Conservation (phyloP, 1,140 invertebrate species). For the Cyclina sinensis region DNA sequence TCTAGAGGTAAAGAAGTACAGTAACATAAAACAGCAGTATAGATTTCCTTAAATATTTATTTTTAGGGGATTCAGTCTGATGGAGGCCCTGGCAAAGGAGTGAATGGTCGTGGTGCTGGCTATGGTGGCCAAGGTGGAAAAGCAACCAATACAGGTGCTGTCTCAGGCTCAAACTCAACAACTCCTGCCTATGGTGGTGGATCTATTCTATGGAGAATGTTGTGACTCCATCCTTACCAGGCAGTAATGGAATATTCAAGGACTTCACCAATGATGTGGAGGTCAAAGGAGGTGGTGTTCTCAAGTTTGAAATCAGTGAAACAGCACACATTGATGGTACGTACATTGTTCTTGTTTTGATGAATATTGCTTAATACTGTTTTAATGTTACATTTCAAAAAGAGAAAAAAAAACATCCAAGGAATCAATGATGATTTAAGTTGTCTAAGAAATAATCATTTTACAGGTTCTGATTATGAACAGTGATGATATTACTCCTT, state of each 20-base stretch:
- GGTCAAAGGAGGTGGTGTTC: slow-evolving; percentile 75
- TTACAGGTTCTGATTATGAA: too few species aligned
- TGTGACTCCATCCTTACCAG: slow-evolving; percentile 62
- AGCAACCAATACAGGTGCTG: slow-evolving; percentile 17
- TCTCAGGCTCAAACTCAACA: not conserved
- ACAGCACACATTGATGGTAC: slow-evolving; percentile 75
- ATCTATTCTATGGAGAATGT: slow-evolving; percentile 75
- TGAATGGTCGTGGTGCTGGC: slow-evolving; percentile 74
- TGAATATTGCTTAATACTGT: too few species aligned
- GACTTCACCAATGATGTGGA: slow-evolving; percentile 5
- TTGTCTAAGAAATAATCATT: too few species aligned
- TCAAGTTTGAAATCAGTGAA: slow-evolving; percentile 69
- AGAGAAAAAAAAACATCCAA: too few species aligned
- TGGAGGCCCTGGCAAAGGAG: slow-evolving; percentile 66
- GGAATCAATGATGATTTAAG: too few species aligned
- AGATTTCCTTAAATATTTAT: not conserved
- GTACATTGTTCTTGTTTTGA: too few species aligned
- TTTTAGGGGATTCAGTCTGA: slow-evolving; percentile 61
- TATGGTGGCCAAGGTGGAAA: slow-evolving; percentile 79
- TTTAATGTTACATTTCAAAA: too few species aligned
- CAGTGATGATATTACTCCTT: too few species aligned
- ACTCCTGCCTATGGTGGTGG: slow-evolving; percentile 59
- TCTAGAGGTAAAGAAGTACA: too few species aligned
- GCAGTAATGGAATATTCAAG: slow-evolving; percentile 72
- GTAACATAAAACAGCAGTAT: too few species aligned